Evolutionary conservation across 2,113 vertebrate species (phyloP).

Genomic region (Stigmatopora argus): DNA sequence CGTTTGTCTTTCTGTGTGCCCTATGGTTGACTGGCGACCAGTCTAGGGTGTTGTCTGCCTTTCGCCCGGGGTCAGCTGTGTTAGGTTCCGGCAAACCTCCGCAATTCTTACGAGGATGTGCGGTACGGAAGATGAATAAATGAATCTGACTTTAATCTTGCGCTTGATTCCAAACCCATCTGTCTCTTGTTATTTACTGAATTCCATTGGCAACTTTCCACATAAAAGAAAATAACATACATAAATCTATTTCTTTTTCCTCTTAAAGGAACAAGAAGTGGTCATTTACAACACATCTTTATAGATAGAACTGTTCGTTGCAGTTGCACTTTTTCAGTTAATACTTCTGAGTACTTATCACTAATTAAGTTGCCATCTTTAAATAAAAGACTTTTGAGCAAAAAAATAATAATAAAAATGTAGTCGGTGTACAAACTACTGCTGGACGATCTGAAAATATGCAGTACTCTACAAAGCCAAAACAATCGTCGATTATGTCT

Average conservation of each 20-base stretch:
- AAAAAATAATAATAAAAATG: no score
- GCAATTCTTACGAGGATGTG: no score
- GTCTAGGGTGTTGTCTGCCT: no score
- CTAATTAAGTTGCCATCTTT: slow-evolving; percentile 37
- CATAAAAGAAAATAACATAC: background rate
- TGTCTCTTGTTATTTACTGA: background rate
- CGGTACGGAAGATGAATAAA: no score
- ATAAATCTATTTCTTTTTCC: background rate
- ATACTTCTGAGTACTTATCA: slow-evolving; percentile 40
- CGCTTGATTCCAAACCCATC: background rate
- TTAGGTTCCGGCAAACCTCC: no score
- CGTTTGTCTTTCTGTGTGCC: no score
- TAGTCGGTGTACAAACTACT: slow-evolving; percentile 15
- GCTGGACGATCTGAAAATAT: no score
- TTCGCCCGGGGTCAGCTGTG: no score
- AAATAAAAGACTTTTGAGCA: slow-evolving; percentile 23
- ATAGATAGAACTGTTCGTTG: slow-evolving; percentile 22
- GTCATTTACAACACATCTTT: background rate
- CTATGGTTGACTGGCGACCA: no score
- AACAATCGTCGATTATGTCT: no score
- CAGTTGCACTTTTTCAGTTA: no score
- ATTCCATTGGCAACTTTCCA: background rate
- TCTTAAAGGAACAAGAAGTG: background rate
- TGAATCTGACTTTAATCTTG: background rate
- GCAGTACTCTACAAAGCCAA: no score